These are phyloP conservation scores for Perizoma affinitatum DNA, from an alignment of 2,888 invertebrate species.

Conservation along the genomic window DNA sequence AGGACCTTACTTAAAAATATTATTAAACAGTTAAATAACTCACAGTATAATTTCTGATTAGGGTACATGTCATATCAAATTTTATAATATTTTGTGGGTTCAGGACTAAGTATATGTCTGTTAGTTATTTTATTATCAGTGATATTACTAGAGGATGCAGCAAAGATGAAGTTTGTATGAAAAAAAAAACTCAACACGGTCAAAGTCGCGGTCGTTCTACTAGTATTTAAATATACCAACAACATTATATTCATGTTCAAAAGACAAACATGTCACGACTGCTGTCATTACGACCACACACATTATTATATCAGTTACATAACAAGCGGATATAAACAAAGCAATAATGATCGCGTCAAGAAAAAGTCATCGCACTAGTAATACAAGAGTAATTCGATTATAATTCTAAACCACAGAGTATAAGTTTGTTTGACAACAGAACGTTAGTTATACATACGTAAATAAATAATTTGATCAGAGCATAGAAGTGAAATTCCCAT, in stretches of 20 bases:
- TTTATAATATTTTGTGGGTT: too few species aligned
- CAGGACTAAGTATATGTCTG: too few species aligned
- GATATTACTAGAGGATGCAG: too few species aligned
- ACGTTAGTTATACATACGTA: background rate
- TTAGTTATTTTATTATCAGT: too few species aligned
- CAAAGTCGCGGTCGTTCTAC: too few species aligned
- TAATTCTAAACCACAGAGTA: too few species aligned
- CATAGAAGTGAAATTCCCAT: conserved; percentile 15
- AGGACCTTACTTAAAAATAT: too few species aligned
- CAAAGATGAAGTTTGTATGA: too few species aligned
- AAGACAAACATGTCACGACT: background rate
- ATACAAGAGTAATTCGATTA: conserved; percentile 38
- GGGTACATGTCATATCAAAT: too few species aligned
- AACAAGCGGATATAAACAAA: conserved; percentile 24
- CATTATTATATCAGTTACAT: conserved; percentile 12
- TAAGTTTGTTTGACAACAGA: conserved; percentile 15
- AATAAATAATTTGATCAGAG: background rate
- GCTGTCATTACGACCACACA: conserved; percentile 7
- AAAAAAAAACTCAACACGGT: too few species aligned
- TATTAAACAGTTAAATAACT: too few species aligned
- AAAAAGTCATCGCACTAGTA: conserved; percentile 32
- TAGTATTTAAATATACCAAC: background rate
- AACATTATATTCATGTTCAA: background rate
- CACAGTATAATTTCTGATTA: too few species aligned
- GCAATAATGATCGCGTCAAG: conserved; percentile 27